Percentiles rank a stretch among this genome's conserved stretches.
These are phyloP conservation scores for Lordiphosa mommai DNA, from an alignment of 1,140 invertebrate genomes.

Conservation along the genomic window DNA sequence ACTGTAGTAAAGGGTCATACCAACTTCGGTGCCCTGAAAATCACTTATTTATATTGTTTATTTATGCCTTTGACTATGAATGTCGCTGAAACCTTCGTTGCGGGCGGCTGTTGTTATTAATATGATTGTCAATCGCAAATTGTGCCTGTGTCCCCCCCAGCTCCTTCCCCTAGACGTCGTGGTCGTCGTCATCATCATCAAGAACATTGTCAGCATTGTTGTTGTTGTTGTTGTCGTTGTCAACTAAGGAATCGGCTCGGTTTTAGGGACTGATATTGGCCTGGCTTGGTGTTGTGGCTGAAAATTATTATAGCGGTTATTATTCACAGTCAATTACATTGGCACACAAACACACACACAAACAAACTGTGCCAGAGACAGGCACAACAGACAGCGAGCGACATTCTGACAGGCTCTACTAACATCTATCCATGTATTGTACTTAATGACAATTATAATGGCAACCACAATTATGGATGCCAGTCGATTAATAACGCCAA, in stretches of 20 bases:
- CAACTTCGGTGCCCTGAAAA: constrained; percentile 18
- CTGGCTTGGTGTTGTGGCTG: constrained; percentile 52
- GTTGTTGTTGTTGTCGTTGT: constrained; percentile 30
- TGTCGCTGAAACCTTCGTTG: constrained; percentile 20
- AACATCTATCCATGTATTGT: constrained; percentile 71
- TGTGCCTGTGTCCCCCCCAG: constrained; percentile 30
- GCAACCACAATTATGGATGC: constrained; percentile 75
- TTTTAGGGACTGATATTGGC: constrained; percentile 29
- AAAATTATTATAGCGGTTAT: constrained; percentile 78
- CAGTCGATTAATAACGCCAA: constrained; percentile 70
- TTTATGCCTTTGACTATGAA: constrained; percentile 32
- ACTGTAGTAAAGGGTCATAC: constrained; percentile 17
- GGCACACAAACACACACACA: constrained; percentile 45
- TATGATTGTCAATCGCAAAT: constrained; percentile 78
- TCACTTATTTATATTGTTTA: constrained; percentile 41
- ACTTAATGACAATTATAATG: constrained; percentile 77
- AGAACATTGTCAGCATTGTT: constrained; percentile 66
- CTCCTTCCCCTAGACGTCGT: background rate
- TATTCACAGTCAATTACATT: constrained; percentile 78
- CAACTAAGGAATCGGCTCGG: constrained; percentile 17
- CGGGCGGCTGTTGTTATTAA: constrained; percentile 58
- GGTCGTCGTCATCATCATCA: constrained; percentile 24
- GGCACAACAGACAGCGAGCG: constrained; percentile 35
- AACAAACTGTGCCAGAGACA: background rate
- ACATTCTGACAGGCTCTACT: constrained; percentile 69